phyloP scores from a whole-genome alignment of 2,888 invertebrate genomes.

The Polymixis lichenea region DNA sequence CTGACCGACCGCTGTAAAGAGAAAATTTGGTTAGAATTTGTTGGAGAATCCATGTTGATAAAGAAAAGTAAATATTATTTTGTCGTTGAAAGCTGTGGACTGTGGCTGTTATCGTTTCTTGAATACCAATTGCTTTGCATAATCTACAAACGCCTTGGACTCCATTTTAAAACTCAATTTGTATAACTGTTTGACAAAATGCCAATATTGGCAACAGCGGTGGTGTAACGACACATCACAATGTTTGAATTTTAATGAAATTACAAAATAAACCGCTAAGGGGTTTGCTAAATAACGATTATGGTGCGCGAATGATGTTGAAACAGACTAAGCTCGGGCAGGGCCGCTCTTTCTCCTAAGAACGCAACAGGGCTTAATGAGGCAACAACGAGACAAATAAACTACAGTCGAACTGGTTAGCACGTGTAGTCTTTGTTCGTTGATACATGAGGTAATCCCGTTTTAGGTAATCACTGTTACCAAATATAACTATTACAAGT shows the following conservation, averaged over 20 bases:
- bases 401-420: constrained; percentile 42
- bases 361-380: constrained; percentile 77
- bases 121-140: constrained; percentile 44
- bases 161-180: constrained; percentile 38
- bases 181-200: constrained; percentile 68
- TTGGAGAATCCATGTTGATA: not conserved
- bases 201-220: constrained; percentile 73
- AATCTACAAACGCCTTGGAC: constrained; percentile 35
- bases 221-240: constrained; percentile 75
- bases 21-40: constrained; percentile 50
- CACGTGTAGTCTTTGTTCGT: constrained; percentile 67
- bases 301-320: constrained; percentile 77
- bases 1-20: constrained; percentile 93
- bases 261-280: constrained; percentile 81
- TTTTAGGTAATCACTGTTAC: constrained; percentile 42
- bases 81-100: constrained; percentile 14
- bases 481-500: constrained; percentile 44
- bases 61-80: not conserved
- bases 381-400: constrained; percentile 43
- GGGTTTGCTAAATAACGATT: constrained; percentile 81
- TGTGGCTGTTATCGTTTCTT: constrained; percentile 13
- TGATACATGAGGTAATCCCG: constrained; percentile 36
- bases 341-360: constrained; percentile 85
- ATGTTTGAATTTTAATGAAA: constrained; percentile 83
- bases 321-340: constrained; percentile 79